phyloP scores from a whole-genome alignment of 35 echinoderm and acorn worm genomes.

The Strongylocentrotus purpuratus region DNA sequence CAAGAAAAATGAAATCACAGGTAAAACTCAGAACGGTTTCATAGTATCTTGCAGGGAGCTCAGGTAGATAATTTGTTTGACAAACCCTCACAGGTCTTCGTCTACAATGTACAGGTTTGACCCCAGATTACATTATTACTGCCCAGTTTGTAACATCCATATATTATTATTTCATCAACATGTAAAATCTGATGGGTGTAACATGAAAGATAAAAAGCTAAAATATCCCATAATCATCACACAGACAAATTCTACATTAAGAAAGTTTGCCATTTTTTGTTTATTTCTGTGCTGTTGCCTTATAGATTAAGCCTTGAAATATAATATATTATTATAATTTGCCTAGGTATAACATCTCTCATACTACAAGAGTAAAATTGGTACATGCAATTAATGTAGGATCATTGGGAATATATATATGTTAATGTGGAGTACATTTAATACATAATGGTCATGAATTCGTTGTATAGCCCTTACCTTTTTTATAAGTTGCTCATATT shows the following conservation, averaged over 20 bases:
- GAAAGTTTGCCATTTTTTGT: background rate
- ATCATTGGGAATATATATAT: background rate
- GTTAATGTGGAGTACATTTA: background rate
- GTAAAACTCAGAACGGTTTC: too few species aligned
- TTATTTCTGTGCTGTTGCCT: background rate
- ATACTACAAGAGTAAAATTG: background rate
- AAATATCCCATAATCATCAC: background rate
- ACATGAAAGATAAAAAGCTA: too few species aligned
- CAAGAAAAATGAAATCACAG: too few species aligned
- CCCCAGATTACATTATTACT: too few species aligned
- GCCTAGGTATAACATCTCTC: background rate
- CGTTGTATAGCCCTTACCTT: background rate
- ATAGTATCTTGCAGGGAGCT: too few species aligned
- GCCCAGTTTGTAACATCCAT: too few species aligned
- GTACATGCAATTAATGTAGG: background rate
- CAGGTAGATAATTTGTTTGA: too few species aligned
- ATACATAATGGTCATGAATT: background rate
- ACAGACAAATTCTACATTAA: too few species aligned
- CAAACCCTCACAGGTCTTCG: too few species aligned
- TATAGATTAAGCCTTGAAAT: background rate
- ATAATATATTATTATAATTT: background rate
- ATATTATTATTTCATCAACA: too few species aligned
- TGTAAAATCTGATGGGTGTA: too few species aligned
- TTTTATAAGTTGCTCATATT: background rate
- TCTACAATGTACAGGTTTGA: too few species aligned